A percentile compares a stretch with the other conserved stretches of the same genome.
These are phyloP conservation scores for Aspidapion aeneum DNA, from an alignment of 2,888 invertebrate species.

Conservation along the genomic window DNA sequence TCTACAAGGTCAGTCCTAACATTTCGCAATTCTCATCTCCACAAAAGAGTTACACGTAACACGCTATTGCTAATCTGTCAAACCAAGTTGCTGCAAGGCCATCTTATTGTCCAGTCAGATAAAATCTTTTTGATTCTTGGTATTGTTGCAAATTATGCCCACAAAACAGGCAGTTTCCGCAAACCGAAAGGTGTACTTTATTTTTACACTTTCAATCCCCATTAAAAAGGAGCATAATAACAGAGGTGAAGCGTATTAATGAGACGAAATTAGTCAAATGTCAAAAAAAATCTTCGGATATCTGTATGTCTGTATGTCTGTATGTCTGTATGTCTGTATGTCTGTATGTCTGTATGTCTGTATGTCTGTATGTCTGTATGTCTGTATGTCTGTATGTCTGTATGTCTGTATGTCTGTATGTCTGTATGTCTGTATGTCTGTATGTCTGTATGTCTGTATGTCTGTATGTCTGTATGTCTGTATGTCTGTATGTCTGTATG, in stretches of 20 bases:
- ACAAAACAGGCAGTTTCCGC: conserved; percentile 11
- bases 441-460: too few relatives aligned
- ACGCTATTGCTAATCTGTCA: neutral
- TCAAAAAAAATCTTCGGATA: conserved; percentile 42
- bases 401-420: too few relatives aligned
- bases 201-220: conserved; percentile 25
- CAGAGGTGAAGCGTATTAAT: conserved; percentile 45
- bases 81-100: neutral
- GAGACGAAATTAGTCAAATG: conserved; percentile 45
- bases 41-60: neutral
- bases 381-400: too few relatives aligned
- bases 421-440: too few relatives aligned
- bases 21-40: neutral
- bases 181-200: neutral
- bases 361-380: too few relatives aligned
- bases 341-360: too few relatives aligned
- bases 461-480: too few relatives aligned
- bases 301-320: too few relatives aligned
- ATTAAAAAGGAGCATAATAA: conserved; percentile 39
- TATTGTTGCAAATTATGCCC: neutral
- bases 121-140: conserved; percentile 4
- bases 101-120: conserved; percentile 8
- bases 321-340: too few relatives aligned
- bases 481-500: too few relatives aligned
- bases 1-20: conserved; percentile 3